phyloP scores from a whole-genome alignment of 2,113 vertebrate genomes.

The Hepsetus odoe region DNA sequence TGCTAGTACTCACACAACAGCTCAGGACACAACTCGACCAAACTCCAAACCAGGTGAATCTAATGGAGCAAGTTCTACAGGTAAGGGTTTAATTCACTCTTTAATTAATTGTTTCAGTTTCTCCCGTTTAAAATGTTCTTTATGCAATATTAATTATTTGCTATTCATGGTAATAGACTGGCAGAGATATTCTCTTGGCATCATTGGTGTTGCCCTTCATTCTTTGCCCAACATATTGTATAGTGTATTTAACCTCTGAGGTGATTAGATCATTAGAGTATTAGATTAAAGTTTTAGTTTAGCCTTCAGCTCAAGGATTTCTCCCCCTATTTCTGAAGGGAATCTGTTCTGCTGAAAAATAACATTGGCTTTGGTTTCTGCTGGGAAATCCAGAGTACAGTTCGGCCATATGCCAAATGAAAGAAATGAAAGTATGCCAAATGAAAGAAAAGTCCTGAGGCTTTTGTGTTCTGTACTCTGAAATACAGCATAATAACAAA shows the following conservation, averaged over 20 bases:
- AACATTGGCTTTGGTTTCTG: not conserved
- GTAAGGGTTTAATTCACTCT: slow-evolving; percentile 46
- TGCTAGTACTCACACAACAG: slow-evolving; percentile 54
- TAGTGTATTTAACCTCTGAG: too few relatives aligned
- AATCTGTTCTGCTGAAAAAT: not conserved
- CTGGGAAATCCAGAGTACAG: not conserved
- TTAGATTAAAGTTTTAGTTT: not conserved
- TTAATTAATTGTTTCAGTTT: not conserved
- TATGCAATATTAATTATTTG: too few relatives aligned
- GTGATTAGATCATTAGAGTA: too few relatives aligned
- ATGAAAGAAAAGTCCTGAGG: too few relatives aligned
- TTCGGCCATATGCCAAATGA: not conserved
- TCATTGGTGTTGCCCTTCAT: not conserved
- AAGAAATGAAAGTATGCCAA: too few relatives aligned
- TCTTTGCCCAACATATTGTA: too few relatives aligned
- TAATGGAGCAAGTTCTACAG: slow-evolving; percentile 54
- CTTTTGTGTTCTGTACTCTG: not conserved
- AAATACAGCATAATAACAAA: not conserved
- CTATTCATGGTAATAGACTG: not conserved
- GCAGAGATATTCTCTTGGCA: not conserved
- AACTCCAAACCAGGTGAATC: slow-evolving; percentile 45
- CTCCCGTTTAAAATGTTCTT: too few relatives aligned
- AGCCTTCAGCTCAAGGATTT: not conserved
- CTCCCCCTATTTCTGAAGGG: not conserved
- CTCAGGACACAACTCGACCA: slow-evolving; percentile 40